Evolutionary conservation across 2,888 invertebrate genomes (phyloP), one percentile per base, ranked within the genome.

Genomic region (Eupithecia abbreviata): DNA sequence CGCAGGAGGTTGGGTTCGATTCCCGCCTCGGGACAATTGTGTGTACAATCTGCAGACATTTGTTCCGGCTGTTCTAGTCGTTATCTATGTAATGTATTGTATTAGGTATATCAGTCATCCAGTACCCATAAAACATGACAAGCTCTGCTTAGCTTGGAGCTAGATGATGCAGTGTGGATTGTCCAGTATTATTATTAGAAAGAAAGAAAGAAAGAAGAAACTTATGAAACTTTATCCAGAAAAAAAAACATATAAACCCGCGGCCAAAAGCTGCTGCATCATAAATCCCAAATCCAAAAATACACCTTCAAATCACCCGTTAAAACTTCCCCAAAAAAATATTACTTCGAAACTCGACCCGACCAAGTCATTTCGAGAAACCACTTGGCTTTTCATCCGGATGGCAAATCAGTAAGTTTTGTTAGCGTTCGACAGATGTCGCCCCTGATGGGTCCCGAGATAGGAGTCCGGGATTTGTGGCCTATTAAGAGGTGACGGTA

Each of bases 391-490:
- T 78, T 76, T 72, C 78, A 78, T 78, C 70, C 74, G 75, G 70
- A 75, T 77, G 72, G 75, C 74, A 74, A 71, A 74, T 76, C 78
- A 75, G 74, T 78, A 76, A 76, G 68, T 78, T 78, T 78, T 78
- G 78, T 78, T 76, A 76, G 75, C 78, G 76, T 76, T 76, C 78
- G 78, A 78, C 78, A 78, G 73, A 71, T 78, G 78, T 78, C 78
- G 58, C 73, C 62, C 55, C 67, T 79, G 84, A 84, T 82, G 80
- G 83, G 83, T 77, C 78, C 74, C 71, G 47, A 74, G 83, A 83
- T 83, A 84, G 79, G 77, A 75, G 78, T 78, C 71, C 74, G 81
- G 62, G 83, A 84, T 83, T 84, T 85, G 84, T 85, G 81, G 82
- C 72, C 81, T 77, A 79, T 81, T 81, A 81, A 80, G 80, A 79